Conservation (phyloP, 2,113 vertebrate genomes). For the Myrmecophaga tridactyla region DNA sequence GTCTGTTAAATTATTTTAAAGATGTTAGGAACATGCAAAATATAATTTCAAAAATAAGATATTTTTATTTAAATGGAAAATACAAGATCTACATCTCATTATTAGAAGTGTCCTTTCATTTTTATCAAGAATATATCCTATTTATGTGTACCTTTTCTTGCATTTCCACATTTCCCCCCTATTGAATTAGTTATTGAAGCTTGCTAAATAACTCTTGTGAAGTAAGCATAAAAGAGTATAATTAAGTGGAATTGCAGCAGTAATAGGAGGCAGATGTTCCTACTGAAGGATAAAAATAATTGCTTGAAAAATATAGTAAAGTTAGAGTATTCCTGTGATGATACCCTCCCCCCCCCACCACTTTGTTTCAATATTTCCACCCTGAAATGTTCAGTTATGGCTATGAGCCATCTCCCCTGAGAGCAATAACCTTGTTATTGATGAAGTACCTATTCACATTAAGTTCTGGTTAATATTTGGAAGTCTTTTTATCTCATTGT, state of each 20-base stretch:
- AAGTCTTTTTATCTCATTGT: constrained; percentile 32
- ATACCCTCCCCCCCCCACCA: too few relatives aligned
- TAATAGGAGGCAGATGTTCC: constrained; percentile 75
- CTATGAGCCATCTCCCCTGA: constrained; percentile 12
- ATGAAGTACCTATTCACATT: constrained; percentile 40
- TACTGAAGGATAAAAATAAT: constrained; percentile 83
- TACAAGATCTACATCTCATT: not conserved
- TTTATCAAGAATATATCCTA: constrained; percentile 32
- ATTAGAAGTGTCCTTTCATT: constrained; percentile 26
- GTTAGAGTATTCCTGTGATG: constrained; percentile 74
- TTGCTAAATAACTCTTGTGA: constrained; percentile 73
- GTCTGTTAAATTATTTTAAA: constrained; percentile 36
- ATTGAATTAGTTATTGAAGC: constrained; percentile 74
- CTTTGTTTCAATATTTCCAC: constrained; percentile 63
- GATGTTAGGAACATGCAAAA: constrained; percentile 19
- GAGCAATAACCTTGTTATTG: constrained; percentile 33
- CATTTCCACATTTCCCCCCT: constrained; percentile 63
- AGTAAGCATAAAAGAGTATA: constrained; percentile 76
- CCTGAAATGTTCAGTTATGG: not conserved
- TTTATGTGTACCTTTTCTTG: not conserved
- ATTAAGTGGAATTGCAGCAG: constrained; percentile 77
- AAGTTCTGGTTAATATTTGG: constrained; percentile 39
- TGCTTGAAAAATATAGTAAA: constrained; percentile 72
- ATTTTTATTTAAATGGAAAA: constrained; percentile 39
- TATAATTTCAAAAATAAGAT: not conserved